Evolutionary conservation across 1,140 invertebrate genomes (phyloP).

Genomic region (Drosophila virilis): DNA sequence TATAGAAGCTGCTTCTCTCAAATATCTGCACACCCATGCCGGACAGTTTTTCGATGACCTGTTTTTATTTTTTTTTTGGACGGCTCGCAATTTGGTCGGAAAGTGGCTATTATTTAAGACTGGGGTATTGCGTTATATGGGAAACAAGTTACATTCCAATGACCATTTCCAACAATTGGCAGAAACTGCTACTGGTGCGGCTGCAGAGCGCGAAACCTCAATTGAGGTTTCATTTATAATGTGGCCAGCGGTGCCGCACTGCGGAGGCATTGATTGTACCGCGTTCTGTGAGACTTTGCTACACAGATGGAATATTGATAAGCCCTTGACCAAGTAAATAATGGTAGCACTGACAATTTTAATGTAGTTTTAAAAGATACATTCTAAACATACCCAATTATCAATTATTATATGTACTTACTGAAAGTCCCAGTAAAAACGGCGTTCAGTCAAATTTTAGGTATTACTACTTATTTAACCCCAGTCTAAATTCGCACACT

Average conservation of each 20-base stretch:
- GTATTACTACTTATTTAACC: too few relatives aligned
- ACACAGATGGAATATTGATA: conserved; percentile 82
- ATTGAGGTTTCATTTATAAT: conserved; percentile 79
- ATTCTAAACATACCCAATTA: background rate
- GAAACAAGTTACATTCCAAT: conserved; percentile 82
- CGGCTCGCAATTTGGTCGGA: conserved; percentile 43
- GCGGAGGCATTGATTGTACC: conserved; percentile 54
- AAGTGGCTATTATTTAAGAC: conserved; percentile 38
- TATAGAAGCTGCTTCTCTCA: background rate
- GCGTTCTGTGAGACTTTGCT: conserved; percentile 42
- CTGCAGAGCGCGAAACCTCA: conserved; percentile 46
- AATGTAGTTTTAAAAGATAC: background rate
- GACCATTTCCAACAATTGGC: conserved; percentile 81
- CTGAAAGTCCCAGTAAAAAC: too few relatives aligned
- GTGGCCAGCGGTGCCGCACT: conserved; percentile 37
- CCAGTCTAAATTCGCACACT: background rate
- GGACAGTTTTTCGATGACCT: conserved; percentile 51
- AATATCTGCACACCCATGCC: conserved; percentile 41
- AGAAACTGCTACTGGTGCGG: conserved; percentile 34
- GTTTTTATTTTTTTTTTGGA: conserved; percentile 49
- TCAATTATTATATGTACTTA: too few relatives aligned
- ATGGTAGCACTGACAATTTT: conserved; percentile 22
- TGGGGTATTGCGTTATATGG: conserved; percentile 37
- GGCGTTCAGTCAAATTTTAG: too few relatives aligned
- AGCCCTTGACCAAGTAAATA: conserved; percentile 33